Evolutionary conservation across 2,888 invertebrate genomes (phyloP).

Genomic region (Oxyscelio sp.): DNA sequence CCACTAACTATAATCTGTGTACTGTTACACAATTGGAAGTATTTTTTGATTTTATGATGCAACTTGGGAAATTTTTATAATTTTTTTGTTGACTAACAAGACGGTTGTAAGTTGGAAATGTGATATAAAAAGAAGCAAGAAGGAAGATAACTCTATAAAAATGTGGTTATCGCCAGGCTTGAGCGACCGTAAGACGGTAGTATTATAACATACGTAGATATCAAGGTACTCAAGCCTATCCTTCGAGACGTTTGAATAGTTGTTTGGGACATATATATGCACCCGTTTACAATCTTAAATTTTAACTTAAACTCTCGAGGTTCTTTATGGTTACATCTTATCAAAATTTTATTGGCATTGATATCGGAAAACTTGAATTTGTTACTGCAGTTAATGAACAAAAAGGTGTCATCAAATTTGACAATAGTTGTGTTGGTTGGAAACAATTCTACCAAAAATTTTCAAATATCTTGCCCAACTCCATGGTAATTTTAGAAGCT

Average conservation of each 20-base stretch:
- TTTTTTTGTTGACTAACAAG: too few relatives aligned
- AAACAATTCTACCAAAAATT: not conserved
- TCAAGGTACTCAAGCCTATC: conserved; percentile 27
- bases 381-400: conserved; percentile 12
- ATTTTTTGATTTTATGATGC: too few relatives aligned
- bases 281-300: conserved; percentile 38
- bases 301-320: conserved; percentile 19
- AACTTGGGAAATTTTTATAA: too few relatives aligned
- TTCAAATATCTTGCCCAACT: conserved; percentile 6
- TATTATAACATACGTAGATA: conserved; percentile 29
- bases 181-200: conserved; percentile 25
- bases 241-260: conserved; percentile 34
- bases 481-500: conserved; percentile 1
- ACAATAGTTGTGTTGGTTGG: conserved; percentile 6
- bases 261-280: conserved; percentile 37
- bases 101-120: conserved; percentile 29
- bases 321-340: conserved; percentile 28
- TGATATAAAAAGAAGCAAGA: conserved; percentile 28
- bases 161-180: conserved; percentile 29
- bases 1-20: too few relatives aligned
- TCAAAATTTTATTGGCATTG: conserved; percentile 31
- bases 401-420: conserved; percentile 2
- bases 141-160: conserved; percentile 32
- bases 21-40: too few relatives aligned
- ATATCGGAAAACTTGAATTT: conserved; percentile 21